A percentile compares a stretch with the other conserved stretches of the same genome.
These are phyloP conservation scores for Gymnobelideus leadbeateri DNA, from an alignment of 2,113 vertebrate genomes.

Conservation along the genomic window DNA sequence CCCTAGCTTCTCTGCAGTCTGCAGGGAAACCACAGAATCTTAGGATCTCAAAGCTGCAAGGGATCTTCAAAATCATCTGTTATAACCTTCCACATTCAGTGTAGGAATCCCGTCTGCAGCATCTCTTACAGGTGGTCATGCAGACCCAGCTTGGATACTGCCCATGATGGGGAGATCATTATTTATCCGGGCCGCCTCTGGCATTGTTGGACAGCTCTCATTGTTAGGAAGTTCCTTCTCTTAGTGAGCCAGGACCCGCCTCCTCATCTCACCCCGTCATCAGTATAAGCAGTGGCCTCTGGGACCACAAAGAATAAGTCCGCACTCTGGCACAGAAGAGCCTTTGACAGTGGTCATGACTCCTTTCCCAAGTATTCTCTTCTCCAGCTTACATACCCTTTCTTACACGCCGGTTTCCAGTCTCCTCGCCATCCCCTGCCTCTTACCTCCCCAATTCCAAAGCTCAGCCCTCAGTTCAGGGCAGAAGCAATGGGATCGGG, in stretches of 20 bases:
- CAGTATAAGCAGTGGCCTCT: not conserved
- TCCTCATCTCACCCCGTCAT: not conserved
- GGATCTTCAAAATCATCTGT: not conserved
- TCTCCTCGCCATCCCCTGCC: not conserved
- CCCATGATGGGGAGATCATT: not conserved
- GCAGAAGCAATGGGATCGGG: not conserved
- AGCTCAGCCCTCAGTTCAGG: not conserved
- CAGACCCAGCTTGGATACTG: not conserved
- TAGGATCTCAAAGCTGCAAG: not conserved
- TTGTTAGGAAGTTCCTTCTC: not conserved
- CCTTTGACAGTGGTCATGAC: not conserved
- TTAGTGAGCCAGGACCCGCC: not conserved
- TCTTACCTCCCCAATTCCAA: not conserved
- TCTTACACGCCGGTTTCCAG: not conserved
- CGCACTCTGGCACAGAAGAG: not conserved
- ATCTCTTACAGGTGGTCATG: not conserved
- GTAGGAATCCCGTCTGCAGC: not conserved
- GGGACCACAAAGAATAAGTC: not conserved
- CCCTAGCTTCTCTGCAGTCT: not conserved
- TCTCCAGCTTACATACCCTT: not conserved
- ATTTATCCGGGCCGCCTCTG: not conserved
- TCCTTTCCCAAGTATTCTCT: not conserved
- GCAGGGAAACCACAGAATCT: not conserved
- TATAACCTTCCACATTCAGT: not conserved
- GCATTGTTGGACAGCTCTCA: not conserved